Conservation (phyloP, 2,888 invertebrate genomes). For the Neoascia interrupta region DNA sequence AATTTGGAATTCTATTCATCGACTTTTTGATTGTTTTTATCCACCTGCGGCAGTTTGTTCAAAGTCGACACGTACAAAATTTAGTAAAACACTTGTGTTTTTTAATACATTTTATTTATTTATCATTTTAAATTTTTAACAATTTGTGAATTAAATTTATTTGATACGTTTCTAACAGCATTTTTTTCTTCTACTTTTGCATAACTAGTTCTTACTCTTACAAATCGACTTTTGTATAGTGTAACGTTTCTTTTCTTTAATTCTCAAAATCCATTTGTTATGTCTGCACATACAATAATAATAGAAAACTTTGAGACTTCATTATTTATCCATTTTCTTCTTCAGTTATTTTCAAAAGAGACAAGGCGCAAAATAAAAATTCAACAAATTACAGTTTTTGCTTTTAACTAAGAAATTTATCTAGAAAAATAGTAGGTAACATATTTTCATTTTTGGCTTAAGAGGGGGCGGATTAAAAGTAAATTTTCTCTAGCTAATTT, state of each 20-base stretch:
- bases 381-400: slow-evolving; percentile 5
- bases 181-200: neutral
- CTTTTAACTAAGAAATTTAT: slow-evolving; percentile 29
- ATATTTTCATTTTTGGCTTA: slow-evolving; percentile 23
- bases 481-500: slow-evolving; percentile 31
- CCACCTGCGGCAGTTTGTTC: no score
- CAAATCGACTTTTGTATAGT: neutral
- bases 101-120: slow-evolving; percentile 18
- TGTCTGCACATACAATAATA: slow-evolving; percentile 34
- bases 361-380: slow-evolving; percentile 26
- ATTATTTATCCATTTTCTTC: slow-evolving; percentile 5
- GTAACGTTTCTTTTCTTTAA: neutral
- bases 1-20: no score
- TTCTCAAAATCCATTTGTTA: slow-evolving; percentile 37
- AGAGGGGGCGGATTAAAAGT: slow-evolving; percentile 15
- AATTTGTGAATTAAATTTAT: slow-evolving; percentile 17
- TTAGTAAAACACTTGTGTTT: neutral
- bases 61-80: no score
- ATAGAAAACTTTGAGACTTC: slow-evolving; percentile 37
- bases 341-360: slow-evolving; percentile 9
- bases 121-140: slow-evolving; percentile 24
- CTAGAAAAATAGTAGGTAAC: slow-evolving; percentile 20
- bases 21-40: no score
- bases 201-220: slow-evolving; percentile 14
- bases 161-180: slow-evolving; percentile 8